Evolutionary conservation across 1,140 invertebrate species (phyloP), one percentile per base, ranked within the genome.

Genomic region (Drosophila ananassae): DNA sequence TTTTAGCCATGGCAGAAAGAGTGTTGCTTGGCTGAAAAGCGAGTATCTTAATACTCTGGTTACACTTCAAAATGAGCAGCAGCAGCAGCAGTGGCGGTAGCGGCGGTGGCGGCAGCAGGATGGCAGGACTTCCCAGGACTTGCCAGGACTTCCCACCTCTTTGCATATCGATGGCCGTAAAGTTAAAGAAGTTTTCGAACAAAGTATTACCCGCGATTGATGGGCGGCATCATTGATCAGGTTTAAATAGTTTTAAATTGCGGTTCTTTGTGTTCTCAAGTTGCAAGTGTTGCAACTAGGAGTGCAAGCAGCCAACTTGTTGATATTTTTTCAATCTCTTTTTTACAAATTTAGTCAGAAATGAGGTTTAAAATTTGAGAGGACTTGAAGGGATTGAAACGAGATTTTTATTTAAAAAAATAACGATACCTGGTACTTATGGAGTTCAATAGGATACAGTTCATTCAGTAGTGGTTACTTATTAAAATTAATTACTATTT

Each of bases 31-130:
- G 25, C n/a, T 52, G 12, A n/a, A 30, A 62, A 61, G 73, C 52
- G 74, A 71, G 75, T 55, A 73, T 81, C 77, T 87, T 85, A 82
- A 85, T 81, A 87, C 78, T 85, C 79, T 81, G 81, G 74, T 81
- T 85, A 81, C 81, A 87, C 81, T 75, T 72, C 50, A 64, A 81
- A 82, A 71, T 67, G 77, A 78, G 59, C 64, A 81, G 48, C 48
- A 28, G 25, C 7, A 17, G 25, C 25, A 28, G 25, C 25, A 28
- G 25, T 28, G 25, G 25, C 25, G 7, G 25, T 6, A 28, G 25
- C 4, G 7, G 25, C 25, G 6, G 25, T 0, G 6, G 25, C 3
- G 1, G 25, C 25, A 6, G 25, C 21, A 22, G 8, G 22, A 25
- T 24, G 3, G 5, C n/a, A n/a, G n/a, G n/a, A n/a, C n/a, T n/a